These are phyloP conservation scores for Sabellastarte sp. DNA, from an alignment of 2,888 invertebrate genomes.

Conservation along the genomic window DNA sequence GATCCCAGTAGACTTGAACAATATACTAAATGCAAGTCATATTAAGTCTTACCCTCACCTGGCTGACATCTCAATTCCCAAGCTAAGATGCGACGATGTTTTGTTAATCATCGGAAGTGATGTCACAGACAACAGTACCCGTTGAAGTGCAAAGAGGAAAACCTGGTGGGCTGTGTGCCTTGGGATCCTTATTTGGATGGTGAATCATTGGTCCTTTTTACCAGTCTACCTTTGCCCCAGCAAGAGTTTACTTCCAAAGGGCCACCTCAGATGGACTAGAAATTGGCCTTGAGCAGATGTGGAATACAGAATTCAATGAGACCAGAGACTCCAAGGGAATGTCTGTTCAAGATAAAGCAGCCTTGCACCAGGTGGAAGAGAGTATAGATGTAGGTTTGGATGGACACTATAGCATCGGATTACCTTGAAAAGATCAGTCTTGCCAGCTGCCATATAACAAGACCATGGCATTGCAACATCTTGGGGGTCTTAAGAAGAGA, in stretches of 20 bases:
- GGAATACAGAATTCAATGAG: neutral
- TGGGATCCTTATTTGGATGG: neutral
- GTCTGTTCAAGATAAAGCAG: neutral
- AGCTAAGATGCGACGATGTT: neutral
- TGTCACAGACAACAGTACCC: neutral
- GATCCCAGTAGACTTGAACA: neutral
- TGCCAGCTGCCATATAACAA: neutral
- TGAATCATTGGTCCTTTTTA: neutral
- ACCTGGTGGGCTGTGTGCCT: neutral
- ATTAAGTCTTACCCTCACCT: neutral
- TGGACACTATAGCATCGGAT: conserved; percentile 2
- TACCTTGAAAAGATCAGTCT: conserved; percentile 1
- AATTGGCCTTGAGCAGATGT: neutral
- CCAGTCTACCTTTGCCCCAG: no score
- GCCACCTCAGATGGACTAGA: no score
- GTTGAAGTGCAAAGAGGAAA: neutral
- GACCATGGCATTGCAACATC: neutral
- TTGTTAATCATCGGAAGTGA: neutral
- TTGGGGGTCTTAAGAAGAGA: neutral
- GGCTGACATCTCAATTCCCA: neutral
- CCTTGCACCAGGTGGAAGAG: neutral
- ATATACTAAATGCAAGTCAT: neutral
- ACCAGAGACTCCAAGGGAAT: neutral
- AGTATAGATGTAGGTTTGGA: neutral
- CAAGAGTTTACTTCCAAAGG: no score